Conservation (phyloP, 1,140 invertebrate species). For the Chironomus tepperi region DNA sequence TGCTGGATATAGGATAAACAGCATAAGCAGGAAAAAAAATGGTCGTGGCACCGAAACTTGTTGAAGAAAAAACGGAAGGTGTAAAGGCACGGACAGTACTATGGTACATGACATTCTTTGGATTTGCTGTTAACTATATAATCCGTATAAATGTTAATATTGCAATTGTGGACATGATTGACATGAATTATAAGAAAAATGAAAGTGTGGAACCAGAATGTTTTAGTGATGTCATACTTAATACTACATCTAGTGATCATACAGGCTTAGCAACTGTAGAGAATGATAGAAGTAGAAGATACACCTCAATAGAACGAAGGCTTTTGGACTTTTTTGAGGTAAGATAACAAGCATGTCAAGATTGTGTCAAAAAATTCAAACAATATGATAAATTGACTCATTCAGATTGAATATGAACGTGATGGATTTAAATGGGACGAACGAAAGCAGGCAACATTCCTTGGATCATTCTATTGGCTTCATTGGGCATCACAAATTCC, state of each 20-base stretch:
- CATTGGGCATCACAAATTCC: constrained; percentile 66
- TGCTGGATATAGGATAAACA: neutral
- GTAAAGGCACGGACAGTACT: neutral
- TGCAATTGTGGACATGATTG: neutral
- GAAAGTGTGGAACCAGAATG: neutral
- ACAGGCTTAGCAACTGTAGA: neutral
- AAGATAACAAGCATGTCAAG: neutral
- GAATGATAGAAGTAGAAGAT: neutral
- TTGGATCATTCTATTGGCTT: constrained; percentile 67
- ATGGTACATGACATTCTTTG: constrained; percentile 10
- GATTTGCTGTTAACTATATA: neutral
- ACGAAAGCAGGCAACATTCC: constrained; percentile 53
- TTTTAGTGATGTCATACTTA: neutral
- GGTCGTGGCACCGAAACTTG: neutral
- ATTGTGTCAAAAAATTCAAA: neutral
- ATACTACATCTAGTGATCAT: neutral
- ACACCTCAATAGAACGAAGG: neutral
- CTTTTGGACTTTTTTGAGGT: constrained; percentile 4
- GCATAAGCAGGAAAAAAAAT: neutral
- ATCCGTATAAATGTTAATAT: neutral
- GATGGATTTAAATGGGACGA: constrained; percentile 57
- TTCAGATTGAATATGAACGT: constrained; percentile 34
- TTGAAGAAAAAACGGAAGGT: neutral
- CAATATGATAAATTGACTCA: constrained; percentile 7
- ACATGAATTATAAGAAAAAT: neutral